These are phyloP conservation scores for Eulacestoma nigropectus DNA, from an alignment of 2,113 vertebrate genomes.

Conservation along the genomic window DNA sequence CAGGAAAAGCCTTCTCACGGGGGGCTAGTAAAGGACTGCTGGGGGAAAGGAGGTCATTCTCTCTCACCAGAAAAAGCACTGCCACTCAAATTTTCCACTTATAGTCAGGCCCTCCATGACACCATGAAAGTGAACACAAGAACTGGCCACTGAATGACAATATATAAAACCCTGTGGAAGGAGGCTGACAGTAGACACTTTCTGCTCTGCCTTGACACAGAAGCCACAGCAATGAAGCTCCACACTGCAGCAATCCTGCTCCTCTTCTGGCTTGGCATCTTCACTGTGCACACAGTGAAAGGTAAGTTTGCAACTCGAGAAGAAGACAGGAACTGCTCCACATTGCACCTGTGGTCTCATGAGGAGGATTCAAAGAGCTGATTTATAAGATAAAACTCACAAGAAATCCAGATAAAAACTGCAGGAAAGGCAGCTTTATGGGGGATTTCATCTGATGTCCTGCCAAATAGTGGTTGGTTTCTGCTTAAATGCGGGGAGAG, in stretches of 20 bases:
- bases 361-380: background rate
- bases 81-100: background rate
- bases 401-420: background rate
- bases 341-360: background rate
- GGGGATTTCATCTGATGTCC: background rate
- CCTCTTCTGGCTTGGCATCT: background rate
- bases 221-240: slow-evolving; percentile 17
- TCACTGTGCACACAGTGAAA: background rate
- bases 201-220: background rate
- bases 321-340: background rate
- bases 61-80: background rate
- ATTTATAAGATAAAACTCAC: background rate
- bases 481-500: background rate
- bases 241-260: background rate
- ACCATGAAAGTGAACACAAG: background rate
- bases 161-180: background rate
- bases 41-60: slow-evolving; percentile 1
- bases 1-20: slow-evolving; percentile 45
- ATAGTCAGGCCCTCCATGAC: background rate
- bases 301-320: background rate
- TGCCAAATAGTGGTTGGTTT: background rate
- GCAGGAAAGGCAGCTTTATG: background rate
- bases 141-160: background rate
- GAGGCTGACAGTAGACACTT: too few relatives aligned
- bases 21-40: background rate